Percentiles rank a stretch among this genome's conserved stretches.
These are phyloP conservation scores for Oncorhynchus gorbuscha DNA, from an alignment of 2,113 vertebrate species.

Conservation along the genomic window DNA sequence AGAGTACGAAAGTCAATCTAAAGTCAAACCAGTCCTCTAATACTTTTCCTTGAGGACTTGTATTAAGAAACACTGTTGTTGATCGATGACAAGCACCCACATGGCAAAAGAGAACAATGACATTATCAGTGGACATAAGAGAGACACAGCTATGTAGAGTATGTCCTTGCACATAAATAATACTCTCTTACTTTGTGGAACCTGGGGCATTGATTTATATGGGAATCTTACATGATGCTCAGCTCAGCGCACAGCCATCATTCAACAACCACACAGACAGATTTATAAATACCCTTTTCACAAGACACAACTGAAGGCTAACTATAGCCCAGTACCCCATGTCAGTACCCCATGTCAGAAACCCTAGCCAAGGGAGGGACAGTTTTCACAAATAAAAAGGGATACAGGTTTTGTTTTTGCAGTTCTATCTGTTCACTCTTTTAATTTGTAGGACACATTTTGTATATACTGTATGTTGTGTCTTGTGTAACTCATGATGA, in stretches of 20 bases:
- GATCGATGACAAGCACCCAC: background rate
- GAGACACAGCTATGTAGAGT: background rate
- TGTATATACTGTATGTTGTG: conserved; percentile 65
- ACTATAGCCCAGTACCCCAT: conserved; percentile 23
- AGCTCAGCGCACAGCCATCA: conserved; percentile 30
- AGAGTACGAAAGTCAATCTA: too few species aligned
- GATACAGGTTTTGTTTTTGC: conserved; percentile 24
- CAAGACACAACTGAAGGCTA: conserved; percentile 26
- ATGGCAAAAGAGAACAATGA: background rate
- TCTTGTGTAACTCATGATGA: conserved; percentile 55
- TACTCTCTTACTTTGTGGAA: conserved; percentile 33
- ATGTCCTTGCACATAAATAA: conserved; percentile 17
- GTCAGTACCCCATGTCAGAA: conserved; percentile 12
- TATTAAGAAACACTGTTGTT: too few species aligned
- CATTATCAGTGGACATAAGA: background rate
- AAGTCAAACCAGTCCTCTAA: too few species aligned
- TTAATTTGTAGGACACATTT: conserved; percentile 55
- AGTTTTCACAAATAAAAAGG: conserved; percentile 31
- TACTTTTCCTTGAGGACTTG: too few species aligned
- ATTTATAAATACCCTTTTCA: conserved; percentile 51
- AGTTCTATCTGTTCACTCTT: conserved; percentile 31
- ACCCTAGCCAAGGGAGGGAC: conserved; percentile 20
- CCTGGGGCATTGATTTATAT: conserved; percentile 46
- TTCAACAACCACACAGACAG: conserved; percentile 49
- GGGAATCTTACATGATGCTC: conserved; percentile 44